These are phyloP conservation scores for Phalacrocorax aristotelis DNA, from an alignment of 2,113 vertebrate species.

Conservation along the genomic window DNA sequence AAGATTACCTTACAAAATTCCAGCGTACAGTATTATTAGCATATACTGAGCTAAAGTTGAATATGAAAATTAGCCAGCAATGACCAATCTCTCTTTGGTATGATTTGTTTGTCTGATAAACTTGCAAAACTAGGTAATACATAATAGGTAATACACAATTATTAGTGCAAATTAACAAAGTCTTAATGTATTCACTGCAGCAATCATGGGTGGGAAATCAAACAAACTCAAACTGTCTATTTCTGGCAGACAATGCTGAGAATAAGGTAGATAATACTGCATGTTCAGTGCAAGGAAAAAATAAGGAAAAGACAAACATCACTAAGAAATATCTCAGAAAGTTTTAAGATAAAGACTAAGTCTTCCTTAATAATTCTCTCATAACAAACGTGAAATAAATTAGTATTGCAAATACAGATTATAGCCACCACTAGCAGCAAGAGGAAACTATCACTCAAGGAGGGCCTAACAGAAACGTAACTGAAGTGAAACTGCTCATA, in stretches of 20 bases:
- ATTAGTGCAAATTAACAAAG: background rate
- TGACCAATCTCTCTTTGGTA: no score
- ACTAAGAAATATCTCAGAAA: background rate
- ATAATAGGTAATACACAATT: background rate
- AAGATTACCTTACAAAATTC: background rate
- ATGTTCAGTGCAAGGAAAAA: background rate
- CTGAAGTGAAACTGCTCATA: background rate
- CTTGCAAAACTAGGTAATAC: background rate
- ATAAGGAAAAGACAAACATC: background rate
- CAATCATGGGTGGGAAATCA: background rate
- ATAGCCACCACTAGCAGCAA: background rate
- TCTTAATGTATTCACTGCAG: background rate
- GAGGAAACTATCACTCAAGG: background rate
- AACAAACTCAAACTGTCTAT: background rate
- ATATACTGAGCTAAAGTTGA: background rate
- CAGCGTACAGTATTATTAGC: background rate
- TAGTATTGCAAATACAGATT: background rate
- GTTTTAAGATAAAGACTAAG: background rate
- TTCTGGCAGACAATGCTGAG: background rate
- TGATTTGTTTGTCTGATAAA: background rate
- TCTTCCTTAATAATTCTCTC: background rate
- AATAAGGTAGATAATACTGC: background rate
- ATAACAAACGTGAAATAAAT: background rate
- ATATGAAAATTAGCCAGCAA: background rate
- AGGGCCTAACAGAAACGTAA: background rate